Evolutionary conservation across 2,113 vertebrate genomes (phyloP), one percentile per base, ranked within the genome.

Genomic region (Parotia lawesii): DNA sequence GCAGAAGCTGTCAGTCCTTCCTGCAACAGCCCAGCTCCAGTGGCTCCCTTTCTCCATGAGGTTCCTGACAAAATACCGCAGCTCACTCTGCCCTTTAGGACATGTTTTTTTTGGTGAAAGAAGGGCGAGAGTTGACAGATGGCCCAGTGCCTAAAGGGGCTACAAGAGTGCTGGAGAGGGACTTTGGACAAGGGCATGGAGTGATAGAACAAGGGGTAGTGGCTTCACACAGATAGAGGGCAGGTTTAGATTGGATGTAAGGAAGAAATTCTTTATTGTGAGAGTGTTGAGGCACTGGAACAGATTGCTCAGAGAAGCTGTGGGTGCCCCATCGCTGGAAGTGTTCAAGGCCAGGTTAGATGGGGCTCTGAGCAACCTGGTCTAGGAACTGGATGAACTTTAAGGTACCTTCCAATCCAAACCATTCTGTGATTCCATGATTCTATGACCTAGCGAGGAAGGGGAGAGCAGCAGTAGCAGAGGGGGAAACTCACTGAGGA

Each of bases 1-100:
- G 93, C 83, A 84, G 88, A 84, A 81, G 80, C 94, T 93, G 79
- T 84, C 89, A 86, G 84, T 78, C 67, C 74, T 86, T 75, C 79
- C 90, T 66, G 76, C 77, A 85, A 77, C 60, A 92, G 56, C 85
- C 78, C 53, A 24, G 9, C 89, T 74, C 78, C 67, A 9, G 53
- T 4, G 1, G 64, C 78, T 90, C 62, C 10, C 2, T 69, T 65
- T 75, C 64, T 77, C 75, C 38, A 1, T 15, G 53, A 69, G 48
- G 35, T 79, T 93, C 62, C 58, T 91, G n/a, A 76, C 1, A 18
- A 81, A 75, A 40, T 33, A 24, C 23, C 2, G 2, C 72, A 29
- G 66, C 57, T 77, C 51, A 6, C 15, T 18, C 77, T 85, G 86
- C 73, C 70, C 70, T 79, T 64, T 42, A 69, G 83, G 67, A 67